Evolutionary conservation across 2,888 invertebrate species (phyloP).

Genomic region (Rhagonycha fulva): DNA sequence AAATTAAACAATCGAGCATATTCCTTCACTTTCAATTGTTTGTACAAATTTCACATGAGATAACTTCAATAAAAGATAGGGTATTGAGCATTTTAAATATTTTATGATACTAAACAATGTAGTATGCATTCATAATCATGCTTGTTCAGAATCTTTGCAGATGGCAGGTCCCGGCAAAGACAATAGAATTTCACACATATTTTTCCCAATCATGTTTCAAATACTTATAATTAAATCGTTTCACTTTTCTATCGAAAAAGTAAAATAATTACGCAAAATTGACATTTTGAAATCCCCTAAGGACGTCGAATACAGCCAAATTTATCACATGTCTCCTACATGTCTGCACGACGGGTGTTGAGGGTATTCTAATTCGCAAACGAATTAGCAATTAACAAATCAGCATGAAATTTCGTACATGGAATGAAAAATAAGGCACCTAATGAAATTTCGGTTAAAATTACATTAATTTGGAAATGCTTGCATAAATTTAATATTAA

Average conservation of each 20-base stretch:
- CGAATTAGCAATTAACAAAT: background rate
- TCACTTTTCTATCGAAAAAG: background rate
- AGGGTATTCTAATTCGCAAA: background rate
- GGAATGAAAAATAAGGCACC: background rate
- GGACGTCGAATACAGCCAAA: background rate
- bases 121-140: background rate
- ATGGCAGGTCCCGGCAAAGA: background rate
- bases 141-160: background rate
- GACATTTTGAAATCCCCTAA: background rate
- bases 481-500: background rate
- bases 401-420: background rate
- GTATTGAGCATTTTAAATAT: background rate
- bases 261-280: background rate
- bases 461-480: background rate
- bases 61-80: background rate
- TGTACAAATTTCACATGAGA: background rate
- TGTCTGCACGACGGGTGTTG: background rate
- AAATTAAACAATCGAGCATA: background rate
- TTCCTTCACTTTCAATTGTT: background rate
- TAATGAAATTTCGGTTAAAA: background rate
- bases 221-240: background rate
- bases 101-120: background rate
- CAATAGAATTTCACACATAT: background rate
- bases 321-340: background rate
- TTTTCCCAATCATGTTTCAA: background rate